Percentiles rank a stretch among this genome's conserved stretches.
Evolutionary conservation across 2,113 vertebrate species (phyloP).

Genomic region (Paracanthobrama guichenoti): DNA sequence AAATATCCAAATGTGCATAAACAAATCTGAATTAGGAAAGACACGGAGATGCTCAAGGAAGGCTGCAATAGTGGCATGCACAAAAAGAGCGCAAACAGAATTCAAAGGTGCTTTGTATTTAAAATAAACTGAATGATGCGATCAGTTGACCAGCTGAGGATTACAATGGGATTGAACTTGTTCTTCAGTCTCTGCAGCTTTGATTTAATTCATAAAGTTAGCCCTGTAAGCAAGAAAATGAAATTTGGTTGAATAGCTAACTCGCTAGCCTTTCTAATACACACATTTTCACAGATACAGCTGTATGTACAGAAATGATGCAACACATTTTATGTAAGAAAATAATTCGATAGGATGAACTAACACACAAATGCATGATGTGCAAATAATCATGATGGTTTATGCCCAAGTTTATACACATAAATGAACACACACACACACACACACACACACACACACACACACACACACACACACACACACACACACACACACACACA

Average conservation of each 20-base stretch:
- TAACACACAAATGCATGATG: slow-evolving; percentile 23
- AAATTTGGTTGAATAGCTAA: slow-evolving; percentile 83
- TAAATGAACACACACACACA: too few relatives aligned
- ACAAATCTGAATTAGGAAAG: slow-evolving; percentile 69
- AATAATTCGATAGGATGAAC: slow-evolving; percentile 28
- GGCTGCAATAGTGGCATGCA: slow-evolving; percentile 56
- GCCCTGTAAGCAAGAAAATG: slow-evolving; percentile 93
- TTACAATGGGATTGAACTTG: slow-evolving; percentile 80
- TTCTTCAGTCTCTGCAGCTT: slow-evolving; percentile 88
- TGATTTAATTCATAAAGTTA: slow-evolving; percentile 90
- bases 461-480: too few relatives aligned
- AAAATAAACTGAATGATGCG: slow-evolving; percentile 79
- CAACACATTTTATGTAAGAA: not conserved
- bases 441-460: too few relatives aligned
- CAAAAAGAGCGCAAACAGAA: slow-evolving; percentile 51
- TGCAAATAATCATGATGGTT: slow-evolving; percentile 39
- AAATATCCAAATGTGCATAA: slow-evolving; percentile 79
- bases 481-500: too few relatives aligned
- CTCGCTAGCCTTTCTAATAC: slow-evolving; percentile 76
- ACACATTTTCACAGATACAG: slow-evolving; percentile 46
- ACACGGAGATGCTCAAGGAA: slow-evolving; percentile 49
- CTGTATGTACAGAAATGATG: slow-evolving; percentile 21
- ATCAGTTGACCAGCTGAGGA: slow-evolving; percentile 78
- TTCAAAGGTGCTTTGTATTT: slow-evolving; percentile 48
- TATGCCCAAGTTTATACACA: slow-evolving; percentile 1